Evolutionary conservation across 2,797 vertebrate genomes (phyloP), one percentile per base, ranked within the genome.

Genomic region (Schizopygopsis pylzovi): DNA sequence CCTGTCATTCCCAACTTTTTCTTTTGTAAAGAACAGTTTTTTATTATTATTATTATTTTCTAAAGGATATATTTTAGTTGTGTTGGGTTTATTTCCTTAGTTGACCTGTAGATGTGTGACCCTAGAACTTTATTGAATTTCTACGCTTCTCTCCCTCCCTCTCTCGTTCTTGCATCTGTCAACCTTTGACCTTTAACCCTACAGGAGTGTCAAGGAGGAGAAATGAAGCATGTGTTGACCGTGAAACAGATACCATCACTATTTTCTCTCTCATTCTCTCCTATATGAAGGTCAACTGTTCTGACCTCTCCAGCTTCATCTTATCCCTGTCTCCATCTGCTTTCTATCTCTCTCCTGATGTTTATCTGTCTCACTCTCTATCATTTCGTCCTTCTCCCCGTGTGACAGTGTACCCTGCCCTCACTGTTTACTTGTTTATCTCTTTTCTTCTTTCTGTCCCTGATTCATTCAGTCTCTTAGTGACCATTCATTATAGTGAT

Each of bases 131-230:
- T 89, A 88, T 10, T 83, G 2, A 41, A 87, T 88, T 88, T 89
- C 9, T 75, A 43, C 67, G 81, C 90, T 90, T 86, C 89, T 89
- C 8, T 82, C 88, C 88, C 5, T 79, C 88, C 76, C 86, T 86
- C 86, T 33, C 33, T 33, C 33, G 87, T 91, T 86, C 88, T 89
- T 94, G 93, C 93, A 95, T 95, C 94, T 96, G 94, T 92, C 92
- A 89, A 94, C 93, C 94, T 94, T 91, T 95, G 89, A 94, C 93
- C 94, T 90, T 85, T 78, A 90, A 92, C 82, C 87, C 78, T 82
- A 33, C 83, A 82, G 71, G 90, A 93, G 91, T 91, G 93, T 89
- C 73, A 81, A 89, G 79, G 77, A 81, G 83, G 79, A 81, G 79
- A 45, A 65, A 80, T 41, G 49, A 65, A 85, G 75, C 85, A 90